These are phyloP conservation scores for Marasmarcha lunaedactyla DNA, from an alignment of 2,888 invertebrate species.

Conservation along the genomic window DNA sequence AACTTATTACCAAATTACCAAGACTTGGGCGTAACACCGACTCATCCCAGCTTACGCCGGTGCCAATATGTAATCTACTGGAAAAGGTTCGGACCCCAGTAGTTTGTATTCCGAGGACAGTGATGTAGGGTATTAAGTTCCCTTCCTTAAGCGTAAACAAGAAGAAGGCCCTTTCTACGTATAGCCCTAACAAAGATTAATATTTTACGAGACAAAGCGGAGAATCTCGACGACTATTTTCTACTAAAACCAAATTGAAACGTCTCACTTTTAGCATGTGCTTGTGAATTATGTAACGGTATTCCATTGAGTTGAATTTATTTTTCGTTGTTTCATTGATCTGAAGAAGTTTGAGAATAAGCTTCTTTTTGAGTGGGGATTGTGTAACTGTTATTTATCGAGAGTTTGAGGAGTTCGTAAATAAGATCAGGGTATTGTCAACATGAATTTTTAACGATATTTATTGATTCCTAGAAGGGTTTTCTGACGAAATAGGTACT, in stretches of 20 bases:
- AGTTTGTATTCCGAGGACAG: conserved; percentile 66
- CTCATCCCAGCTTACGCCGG: conserved; percentile 50
- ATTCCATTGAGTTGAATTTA: background rate
- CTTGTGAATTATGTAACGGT: conserved; percentile 29
- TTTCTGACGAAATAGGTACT: no score
- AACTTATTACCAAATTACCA: no score
- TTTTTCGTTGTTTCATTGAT: background rate
- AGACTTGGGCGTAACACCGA: no score
- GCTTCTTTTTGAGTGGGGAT: no score
- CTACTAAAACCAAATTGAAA: conserved; percentile 53
- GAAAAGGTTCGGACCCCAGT: conserved; percentile 66
- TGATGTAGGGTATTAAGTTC: conserved; percentile 69
- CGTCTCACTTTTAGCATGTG: conserved; percentile 35
- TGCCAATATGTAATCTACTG: conserved; percentile 67
- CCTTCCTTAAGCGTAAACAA: conserved; percentile 66
- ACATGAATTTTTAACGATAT: no score
- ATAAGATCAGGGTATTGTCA: no score
- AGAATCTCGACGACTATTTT: conserved; percentile 46
- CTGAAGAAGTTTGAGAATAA: no score
- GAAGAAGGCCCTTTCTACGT: conserved; percentile 64
- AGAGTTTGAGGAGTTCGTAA: no score
- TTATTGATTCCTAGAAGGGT: no score
- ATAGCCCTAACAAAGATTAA: conserved; percentile 61
- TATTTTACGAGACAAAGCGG: conserved; percentile 64
- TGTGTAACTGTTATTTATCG: no score